A percentile compares a stretch with the other conserved stretches of the same genome.
Conservation (phyloP, 2,113 vertebrate genomes). For the Chaetura pelagica region DNA sequence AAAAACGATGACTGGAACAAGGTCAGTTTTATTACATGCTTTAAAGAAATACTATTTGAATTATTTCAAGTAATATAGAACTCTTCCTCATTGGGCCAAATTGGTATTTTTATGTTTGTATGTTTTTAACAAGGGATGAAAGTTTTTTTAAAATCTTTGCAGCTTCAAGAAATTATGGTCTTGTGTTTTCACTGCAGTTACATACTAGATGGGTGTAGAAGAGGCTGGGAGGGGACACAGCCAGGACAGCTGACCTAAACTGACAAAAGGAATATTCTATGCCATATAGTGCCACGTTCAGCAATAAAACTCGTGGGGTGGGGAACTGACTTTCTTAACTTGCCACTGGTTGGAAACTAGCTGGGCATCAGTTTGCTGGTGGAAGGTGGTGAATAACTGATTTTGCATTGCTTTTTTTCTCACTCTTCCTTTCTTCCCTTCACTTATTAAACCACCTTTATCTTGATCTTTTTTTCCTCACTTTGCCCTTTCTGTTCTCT, state of each 20-base stretch:
- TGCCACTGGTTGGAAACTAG: background rate
- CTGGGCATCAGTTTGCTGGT: no score
- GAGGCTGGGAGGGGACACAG: background rate
- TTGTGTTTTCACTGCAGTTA: background rate
- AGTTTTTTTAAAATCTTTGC: background rate
- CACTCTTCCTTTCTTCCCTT: background rate
- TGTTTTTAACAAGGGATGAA: background rate
- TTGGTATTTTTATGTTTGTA: background rate
- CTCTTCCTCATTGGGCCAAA: background rate
- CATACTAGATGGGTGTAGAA: background rate
- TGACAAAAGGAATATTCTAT: background rate
- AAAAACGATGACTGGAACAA: background rate
- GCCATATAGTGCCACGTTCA: accelerated
- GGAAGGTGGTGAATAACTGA: no score
- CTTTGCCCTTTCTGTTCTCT: background rate
- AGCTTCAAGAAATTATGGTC: background rate
- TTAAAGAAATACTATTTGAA: background rate
- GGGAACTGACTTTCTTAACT: background rate
- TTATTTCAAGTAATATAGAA: background rate
- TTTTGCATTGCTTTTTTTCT: no score
- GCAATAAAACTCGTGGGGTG: background rate
- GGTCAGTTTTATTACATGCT: background rate
- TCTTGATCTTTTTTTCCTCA: background rate
- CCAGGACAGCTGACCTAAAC: background rate
- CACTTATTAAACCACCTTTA: background rate